These are phyloP conservation scores for Ptyas mucosa DNA, from an alignment of 2,113 vertebrate species.

Conservation along the genomic window DNA sequence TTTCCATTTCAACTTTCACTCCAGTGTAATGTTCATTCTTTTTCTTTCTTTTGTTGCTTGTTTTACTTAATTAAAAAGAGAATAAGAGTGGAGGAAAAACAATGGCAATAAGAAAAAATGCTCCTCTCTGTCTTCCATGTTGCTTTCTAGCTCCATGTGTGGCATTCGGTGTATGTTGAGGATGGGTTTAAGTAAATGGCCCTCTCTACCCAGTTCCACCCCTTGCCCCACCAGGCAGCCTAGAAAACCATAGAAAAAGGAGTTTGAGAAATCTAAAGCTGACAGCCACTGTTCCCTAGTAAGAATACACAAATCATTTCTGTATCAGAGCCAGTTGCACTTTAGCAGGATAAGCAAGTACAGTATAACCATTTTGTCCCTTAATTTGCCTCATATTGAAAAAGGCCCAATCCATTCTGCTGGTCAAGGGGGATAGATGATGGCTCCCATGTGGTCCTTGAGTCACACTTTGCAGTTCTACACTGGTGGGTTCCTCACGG, in stretches of 20 bases:
- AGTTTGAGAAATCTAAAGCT: neutral
- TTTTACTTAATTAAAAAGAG: neutral
- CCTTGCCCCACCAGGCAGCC: neutral
- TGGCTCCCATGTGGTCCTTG: neutral
- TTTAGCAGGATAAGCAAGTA: neutral
- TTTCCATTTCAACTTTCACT: neutral
- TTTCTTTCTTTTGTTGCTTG: neutral
- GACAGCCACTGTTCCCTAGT: neutral
- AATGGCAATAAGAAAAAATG: neutral
- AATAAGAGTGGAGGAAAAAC: neutral
- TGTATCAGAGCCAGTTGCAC: neutral
- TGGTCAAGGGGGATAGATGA: neutral
- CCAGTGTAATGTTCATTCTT: neutral
- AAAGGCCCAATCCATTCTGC: neutral
- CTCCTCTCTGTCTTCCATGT: neutral
- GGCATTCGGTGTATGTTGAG: neutral
- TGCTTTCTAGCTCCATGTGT: neutral
- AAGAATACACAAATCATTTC: neutral
- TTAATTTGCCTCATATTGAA: neutral
- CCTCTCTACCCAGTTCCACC: neutral
- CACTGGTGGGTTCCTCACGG: too few species aligned
- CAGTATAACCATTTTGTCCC: neutral
- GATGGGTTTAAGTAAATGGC: neutral
- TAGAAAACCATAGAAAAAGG: neutral
- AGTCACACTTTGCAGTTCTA: neutral